Evolutionary conservation across 1,140 invertebrate genomes (phyloP).

Genomic region (Pararge aegeria): DNA sequence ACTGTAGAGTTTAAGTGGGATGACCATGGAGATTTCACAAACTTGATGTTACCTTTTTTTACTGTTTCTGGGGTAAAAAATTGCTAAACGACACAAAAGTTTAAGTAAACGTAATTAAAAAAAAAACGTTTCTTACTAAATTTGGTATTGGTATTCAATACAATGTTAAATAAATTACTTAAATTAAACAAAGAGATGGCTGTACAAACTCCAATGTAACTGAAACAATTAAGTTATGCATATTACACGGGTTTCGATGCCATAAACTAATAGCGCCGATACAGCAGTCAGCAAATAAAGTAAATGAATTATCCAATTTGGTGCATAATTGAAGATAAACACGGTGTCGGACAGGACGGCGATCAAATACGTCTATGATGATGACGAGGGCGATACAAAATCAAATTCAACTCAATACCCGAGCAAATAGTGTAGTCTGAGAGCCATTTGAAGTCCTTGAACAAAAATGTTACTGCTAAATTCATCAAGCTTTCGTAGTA

Average conservation of each 20-base stretch:
- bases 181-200: no score
- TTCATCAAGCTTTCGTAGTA: no score
- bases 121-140: no score
- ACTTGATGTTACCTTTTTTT: no score
- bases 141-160: no score
- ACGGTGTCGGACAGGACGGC: neutral
- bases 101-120: no score
- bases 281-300: neutral
- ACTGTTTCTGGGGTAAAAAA: no score
- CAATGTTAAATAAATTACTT: no score
- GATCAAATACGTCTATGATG: conserved; percentile 10
- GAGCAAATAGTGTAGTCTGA: conserved; percentile 20
- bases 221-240: neutral
- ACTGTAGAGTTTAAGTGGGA: no score
- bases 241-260: neutral
- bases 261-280: neutral
- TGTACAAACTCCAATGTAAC: neutral
- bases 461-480: neutral
- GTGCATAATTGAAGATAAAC: conserved; percentile 12
- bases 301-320: neutral
- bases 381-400: conserved; percentile 26
- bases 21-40: no score
- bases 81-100: no score
- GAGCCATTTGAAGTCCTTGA: neutral
- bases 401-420: conserved; percentile 27